Evolutionary conservation across 2,797 vertebrate genomes (phyloP), one percentile per base, ranked within the genome.

Genomic region (Notolepis coatsorum): DNA sequence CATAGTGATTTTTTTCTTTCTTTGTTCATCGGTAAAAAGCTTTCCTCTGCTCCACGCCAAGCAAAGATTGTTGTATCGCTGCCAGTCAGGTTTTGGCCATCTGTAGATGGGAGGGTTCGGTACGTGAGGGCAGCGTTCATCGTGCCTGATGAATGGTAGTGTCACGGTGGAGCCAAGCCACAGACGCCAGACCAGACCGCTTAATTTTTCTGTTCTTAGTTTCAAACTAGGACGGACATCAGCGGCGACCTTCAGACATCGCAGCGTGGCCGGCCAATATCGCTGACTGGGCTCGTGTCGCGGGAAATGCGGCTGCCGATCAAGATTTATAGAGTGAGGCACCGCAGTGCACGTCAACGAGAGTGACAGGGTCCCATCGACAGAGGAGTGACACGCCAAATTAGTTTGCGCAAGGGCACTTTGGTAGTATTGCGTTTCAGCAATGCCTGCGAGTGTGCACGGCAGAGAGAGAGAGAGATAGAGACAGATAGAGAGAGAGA

Each of bases 201-300:
- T 81, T 82, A 63, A 82, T 87, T 81, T 85, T 77, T 85, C 79
- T 79, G 73, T 56, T 72, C 79, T 86, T 59, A 59, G 67, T 74
- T 77, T 84, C 71, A 86, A 84, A 87, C 88, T 79, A 86, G 75
- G 87, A 84, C 73, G 82, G 74, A 72, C 77, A 80, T 77, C 66
- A 77, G 65, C 73, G 73, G 70, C 48, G 73, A 89, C 89, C 91
- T 91, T 89, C 81, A 88, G 65, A 82, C 46, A 79, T 77, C 71
- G n/a, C n/a, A 59, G 35, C 73, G 31, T 27, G 78, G 77, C 73
- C 28, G 78, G 77, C 73, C 31, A 58, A 82, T 72, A 72, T 84
- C n/a, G 74, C 81, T 88, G 90, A 77, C 72, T 60, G 65, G 56
- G 66, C 75, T 24, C n/a, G 24, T 35, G 59, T 71, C 72, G 15